phyloP scores from a whole-genome alignment of 2,113 vertebrate genomes.

The Sinosuthora webbiana region DNA sequence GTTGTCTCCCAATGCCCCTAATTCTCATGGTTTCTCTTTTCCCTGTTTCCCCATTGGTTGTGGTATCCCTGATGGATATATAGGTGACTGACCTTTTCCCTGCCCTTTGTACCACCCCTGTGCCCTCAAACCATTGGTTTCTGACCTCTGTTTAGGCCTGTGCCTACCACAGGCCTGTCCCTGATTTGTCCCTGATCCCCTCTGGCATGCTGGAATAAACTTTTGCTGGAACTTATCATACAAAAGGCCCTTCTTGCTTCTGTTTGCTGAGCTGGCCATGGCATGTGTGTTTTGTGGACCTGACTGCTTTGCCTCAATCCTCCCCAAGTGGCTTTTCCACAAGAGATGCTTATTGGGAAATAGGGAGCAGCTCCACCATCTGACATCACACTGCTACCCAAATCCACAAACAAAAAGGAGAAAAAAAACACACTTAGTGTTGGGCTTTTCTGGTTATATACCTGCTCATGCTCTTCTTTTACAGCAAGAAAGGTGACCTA shows the following conservation, averaged over 20 bases:
- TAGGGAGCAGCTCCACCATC: background rate
- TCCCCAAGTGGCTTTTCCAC: background rate
- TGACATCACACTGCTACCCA: background rate
- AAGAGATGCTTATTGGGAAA: background rate
- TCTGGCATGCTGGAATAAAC: background rate
- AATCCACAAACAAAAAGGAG: background rate
- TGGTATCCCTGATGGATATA: background rate
- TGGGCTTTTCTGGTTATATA: background rate
- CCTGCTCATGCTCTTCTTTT: background rate
- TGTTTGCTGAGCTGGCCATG: background rate
- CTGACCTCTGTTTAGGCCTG: background rate
- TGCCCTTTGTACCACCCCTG: background rate
- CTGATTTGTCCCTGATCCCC: background rate
- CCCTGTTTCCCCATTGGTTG: background rate
- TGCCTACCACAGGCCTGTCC: too few species aligned
- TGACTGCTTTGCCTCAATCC: background rate
- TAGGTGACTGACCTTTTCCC: background rate
- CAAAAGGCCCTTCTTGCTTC: background rate
- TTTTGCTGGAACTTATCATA: background rate
- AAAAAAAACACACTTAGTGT: background rate
- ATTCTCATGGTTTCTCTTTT: background rate
- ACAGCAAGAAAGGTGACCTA: background rate
- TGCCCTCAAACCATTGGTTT: background rate
- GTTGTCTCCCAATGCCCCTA: accelerated
- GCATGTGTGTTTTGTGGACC: background rate